Percentiles rank a stretch among this genome's conserved stretches.
phyloP scores from a whole-genome alignment of 2,888 invertebrate genomes.

The Drosophila emarginata region DNA sequence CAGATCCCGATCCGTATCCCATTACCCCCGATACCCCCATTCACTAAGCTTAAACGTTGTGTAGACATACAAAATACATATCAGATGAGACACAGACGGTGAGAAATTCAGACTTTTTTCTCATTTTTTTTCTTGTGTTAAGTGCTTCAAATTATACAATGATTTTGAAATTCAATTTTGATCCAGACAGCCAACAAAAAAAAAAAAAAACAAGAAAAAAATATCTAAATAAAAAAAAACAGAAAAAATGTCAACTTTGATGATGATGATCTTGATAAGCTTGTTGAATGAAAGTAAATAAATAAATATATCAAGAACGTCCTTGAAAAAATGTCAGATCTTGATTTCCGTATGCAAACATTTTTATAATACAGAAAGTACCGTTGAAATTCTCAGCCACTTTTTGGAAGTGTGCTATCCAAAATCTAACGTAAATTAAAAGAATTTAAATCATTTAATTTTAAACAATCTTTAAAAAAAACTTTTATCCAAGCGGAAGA shows the following conservation, averaged over 20 bases:
- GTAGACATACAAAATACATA: slow-evolving; percentile 49
- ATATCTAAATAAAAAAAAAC: neutral
- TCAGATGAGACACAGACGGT: slow-evolving; percentile 34
- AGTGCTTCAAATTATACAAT: slow-evolving; percentile 77
- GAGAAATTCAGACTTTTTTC: slow-evolving; percentile 60
- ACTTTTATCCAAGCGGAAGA: too few species aligned
- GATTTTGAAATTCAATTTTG: slow-evolving; percentile 77
- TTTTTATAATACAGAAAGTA: slow-evolving; percentile 13
- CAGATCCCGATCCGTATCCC: slow-evolving; percentile 1
- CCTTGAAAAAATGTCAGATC: slow-evolving; percentile 78
- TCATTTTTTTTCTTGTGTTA: slow-evolving; percentile 38
- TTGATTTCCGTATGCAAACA: slow-evolving; percentile 79
- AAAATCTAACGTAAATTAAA: too few species aligned
- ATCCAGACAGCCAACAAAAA: slow-evolving; percentile 61
- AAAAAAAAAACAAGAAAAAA: slow-evolving; percentile 31
- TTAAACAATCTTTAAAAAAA: too few species aligned
- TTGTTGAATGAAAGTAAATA: slow-evolving; percentile 56
- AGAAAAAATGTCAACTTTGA: slow-evolving; percentile 1
- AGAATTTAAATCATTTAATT: too few species aligned
- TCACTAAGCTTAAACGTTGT: slow-evolving; percentile 58
- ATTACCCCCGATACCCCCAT: slow-evolving; percentile 21
- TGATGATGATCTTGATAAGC: slow-evolving; percentile 53
- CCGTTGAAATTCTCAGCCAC: slow-evolving; percentile 9
- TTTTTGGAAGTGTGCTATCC: too few species aligned
- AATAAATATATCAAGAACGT: slow-evolving; percentile 78